Conservation (phyloP, 2,113 vertebrate species). For the Ictalurus furcatus region DNA sequence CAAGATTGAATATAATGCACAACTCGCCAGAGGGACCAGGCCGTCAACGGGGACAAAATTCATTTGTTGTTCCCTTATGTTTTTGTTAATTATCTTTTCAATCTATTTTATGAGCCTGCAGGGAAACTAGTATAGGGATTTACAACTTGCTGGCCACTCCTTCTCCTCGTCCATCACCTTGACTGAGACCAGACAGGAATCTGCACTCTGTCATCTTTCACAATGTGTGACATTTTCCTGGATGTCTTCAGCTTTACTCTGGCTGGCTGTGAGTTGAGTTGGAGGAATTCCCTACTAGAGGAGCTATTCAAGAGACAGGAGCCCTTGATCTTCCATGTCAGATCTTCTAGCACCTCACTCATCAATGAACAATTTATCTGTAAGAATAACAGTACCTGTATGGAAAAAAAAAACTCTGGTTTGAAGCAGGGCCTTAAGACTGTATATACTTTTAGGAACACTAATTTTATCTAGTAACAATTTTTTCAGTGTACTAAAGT, state of each 20-base stretch:
- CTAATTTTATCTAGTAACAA: background rate
- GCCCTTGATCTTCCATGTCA: background rate
- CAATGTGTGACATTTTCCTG: slow-evolving; percentile 37
- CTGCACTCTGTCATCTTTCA: slow-evolving; percentile 44
- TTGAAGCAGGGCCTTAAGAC: background rate
- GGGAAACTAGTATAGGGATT: slow-evolving; percentile 24
- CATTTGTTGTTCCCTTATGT: background rate
- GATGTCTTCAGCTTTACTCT: background rate
- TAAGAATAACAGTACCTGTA: background rate
- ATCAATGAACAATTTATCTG: background rate
- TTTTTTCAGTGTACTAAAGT: background rate
- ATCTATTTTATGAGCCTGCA: background rate
- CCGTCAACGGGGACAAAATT: background rate
- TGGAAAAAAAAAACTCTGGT: background rate
- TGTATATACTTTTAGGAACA: background rate
- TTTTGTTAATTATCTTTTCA: background rate
- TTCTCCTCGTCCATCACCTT: slow-evolving; percentile 28
- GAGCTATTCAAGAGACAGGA: background rate
- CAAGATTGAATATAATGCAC: background rate
- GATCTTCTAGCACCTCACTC: background rate
- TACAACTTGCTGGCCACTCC: slow-evolving; percentile 10
- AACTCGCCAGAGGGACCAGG: background rate
- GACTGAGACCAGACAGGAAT: slow-evolving; percentile 31
- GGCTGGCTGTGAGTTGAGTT: slow-evolving; percentile 10
- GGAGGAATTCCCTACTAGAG: slow-evolving; percentile 4